phyloP scores from a whole-genome alignment of 1,140 invertebrate genomes.

The Globodera rostochiensis region DNA sequence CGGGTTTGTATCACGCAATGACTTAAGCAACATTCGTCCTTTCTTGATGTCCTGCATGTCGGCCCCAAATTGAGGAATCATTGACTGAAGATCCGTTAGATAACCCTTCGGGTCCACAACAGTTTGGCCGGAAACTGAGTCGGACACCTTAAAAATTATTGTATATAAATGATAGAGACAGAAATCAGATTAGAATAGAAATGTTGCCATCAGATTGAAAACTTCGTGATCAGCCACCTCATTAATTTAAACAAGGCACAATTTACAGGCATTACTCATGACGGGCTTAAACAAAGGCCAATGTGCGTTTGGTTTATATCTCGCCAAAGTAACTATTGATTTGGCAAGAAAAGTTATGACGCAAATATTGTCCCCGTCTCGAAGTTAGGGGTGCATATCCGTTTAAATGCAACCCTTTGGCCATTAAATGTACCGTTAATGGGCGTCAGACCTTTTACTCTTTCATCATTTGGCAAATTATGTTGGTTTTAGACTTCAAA shows the following conservation, averaged over 20 bases:
- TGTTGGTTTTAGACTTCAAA: not conserved
- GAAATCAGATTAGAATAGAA: not conserved
- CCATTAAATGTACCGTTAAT: constrained; percentile 12
- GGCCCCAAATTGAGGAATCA: constrained; percentile 95
- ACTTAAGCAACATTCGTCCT: constrained; percentile 90
- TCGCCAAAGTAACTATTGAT: not conserved
- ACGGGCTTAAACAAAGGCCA: constrained; percentile 14
- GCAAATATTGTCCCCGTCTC: not conserved
- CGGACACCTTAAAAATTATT: constrained; percentile 75
- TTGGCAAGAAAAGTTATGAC: not conserved
- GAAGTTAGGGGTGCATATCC: not conserved
- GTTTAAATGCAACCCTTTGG: not conserved
- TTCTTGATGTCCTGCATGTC: constrained; percentile 99
- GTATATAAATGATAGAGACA: constrained; percentile 2
- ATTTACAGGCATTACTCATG: not conserved
- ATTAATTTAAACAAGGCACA: constrained; percentile 4
- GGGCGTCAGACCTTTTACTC: constrained; percentile 43
- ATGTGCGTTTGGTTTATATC: constrained; percentile 20
- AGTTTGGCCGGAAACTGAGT: constrained; percentile 97
- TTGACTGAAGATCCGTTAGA: constrained; percentile 94
- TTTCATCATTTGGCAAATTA: constrained; percentile 40
- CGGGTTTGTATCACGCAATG: constrained; percentile 96
- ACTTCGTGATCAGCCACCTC: constrained; percentile 39
- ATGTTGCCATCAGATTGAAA: constrained; percentile 44
- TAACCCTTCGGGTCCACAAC: constrained; percentile 99